Conservation (phyloP, 2,888 invertebrate genomes). For the Apotomis betuletana region DNA sequence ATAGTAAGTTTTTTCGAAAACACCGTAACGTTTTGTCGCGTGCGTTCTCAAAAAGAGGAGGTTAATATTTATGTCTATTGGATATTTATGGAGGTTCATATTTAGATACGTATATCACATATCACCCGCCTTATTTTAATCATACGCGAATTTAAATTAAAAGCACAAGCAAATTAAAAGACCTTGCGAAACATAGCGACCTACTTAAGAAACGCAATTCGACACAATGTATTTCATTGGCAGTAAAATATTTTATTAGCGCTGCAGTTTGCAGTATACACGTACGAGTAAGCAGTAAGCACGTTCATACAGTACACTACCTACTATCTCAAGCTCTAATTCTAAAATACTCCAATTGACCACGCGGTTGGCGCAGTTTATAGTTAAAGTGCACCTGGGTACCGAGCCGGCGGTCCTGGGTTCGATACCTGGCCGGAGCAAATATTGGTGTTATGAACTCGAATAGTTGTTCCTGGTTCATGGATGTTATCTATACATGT, state of each 20-base stretch:
- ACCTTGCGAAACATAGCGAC: conserved; percentile 28
- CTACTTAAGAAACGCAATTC: conserved; percentile 26
- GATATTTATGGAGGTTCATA: no score
- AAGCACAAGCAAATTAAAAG: background rate
- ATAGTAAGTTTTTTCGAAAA: no score
- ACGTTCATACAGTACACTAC: conserved; percentile 1
- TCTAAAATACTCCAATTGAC: background rate
- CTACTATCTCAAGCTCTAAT: background rate
- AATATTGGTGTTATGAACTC: no score
- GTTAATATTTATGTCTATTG: no score
- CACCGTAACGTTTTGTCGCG: no score
- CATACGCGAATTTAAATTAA: conserved; percentile 6
- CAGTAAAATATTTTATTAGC: conserved; percentile 36
- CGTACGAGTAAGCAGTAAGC: background rate
- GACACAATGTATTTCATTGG: conserved; percentile 23
- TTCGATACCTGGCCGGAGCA: no score
- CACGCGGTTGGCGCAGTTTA: no score
- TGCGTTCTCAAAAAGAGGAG: no score
- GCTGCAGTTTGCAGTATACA: conserved; percentile 6
- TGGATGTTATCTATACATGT: no score
- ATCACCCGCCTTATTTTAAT: background rate
- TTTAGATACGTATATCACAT: background rate
- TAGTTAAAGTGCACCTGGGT: no score
- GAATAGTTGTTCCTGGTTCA: no score
- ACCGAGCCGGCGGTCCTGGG: no score